Conservation (phyloP, 2,888 invertebrate genomes). For the Tenthredo distinguenda region DNA sequence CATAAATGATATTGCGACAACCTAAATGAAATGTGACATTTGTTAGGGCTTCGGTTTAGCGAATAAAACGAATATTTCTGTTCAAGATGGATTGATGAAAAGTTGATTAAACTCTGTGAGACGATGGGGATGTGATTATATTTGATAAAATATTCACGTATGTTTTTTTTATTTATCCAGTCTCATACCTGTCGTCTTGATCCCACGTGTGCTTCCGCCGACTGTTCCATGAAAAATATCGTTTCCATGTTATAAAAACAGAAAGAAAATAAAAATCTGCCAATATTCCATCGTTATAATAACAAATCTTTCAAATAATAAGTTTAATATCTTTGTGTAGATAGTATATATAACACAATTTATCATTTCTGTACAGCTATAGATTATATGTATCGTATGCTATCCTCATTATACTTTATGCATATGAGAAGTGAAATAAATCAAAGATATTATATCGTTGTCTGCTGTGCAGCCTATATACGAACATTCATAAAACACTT, state of each 20-base stretch:
- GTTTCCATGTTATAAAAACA: slow-evolving; percentile 40
- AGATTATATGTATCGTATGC: slow-evolving; percentile 30
- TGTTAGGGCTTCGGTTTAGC: not conserved
- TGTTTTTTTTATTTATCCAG: slow-evolving; percentile 12
- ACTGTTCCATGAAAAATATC: slow-evolving; percentile 75
- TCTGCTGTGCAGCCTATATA: slow-evolving; percentile 35
- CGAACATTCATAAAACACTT: slow-evolving; percentile 33
- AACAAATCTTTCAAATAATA: not conserved
- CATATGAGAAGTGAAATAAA: not conserved
- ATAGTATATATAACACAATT: not conserved
- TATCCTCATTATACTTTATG: slow-evolving; percentile 27
- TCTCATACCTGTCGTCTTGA: slow-evolving; percentile 80
- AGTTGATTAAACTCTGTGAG: not conserved
- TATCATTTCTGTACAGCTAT: not conserved
- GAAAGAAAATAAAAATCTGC: slow-evolving; percentile 38
- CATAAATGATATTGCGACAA: not conserved
- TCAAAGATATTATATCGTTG: slow-evolving; percentile 24
- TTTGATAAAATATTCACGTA: slow-evolving; percentile 33
- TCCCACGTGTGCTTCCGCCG: slow-evolving; percentile 81
- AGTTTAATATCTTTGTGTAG: not conserved
- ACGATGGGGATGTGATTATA: slow-evolving; percentile 15
- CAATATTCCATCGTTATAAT: not conserved
- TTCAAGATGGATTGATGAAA: slow-evolving; percentile 5
- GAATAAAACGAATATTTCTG: not conserved
- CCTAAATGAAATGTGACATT: not conserved